These are phyloP conservation scores for Notothenia coriiceps DNA, from an alignment of 2,113 vertebrate species.

Conservation along the genomic window DNA sequence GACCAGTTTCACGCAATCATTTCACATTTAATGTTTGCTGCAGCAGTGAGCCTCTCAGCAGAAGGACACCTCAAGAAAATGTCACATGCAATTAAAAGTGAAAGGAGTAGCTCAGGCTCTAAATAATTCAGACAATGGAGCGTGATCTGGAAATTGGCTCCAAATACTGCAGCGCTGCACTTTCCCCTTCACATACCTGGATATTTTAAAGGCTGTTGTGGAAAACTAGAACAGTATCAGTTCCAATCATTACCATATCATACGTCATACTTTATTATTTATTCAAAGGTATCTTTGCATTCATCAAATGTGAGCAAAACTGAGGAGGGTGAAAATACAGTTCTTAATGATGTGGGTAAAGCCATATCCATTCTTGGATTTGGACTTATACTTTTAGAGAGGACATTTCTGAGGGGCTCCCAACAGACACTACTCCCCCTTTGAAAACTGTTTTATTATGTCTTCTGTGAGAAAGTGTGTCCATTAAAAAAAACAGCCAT, in stretches of 20 bases:
- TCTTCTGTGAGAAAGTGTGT: not conserved
- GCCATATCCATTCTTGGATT: not conserved
- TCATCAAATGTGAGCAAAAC: not conserved
- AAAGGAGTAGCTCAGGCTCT: constrained; percentile 62
- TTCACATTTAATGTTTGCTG: constrained; percentile 75
- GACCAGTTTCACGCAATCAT: constrained; percentile 50
- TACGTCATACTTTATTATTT: constrained; percentile 10
- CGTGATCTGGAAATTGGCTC: constrained; percentile 66
- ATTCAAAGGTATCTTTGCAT: not conserved
- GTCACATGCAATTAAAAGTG: constrained; percentile 82
- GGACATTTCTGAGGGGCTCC: not conserved
- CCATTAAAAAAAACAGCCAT: not conserved
- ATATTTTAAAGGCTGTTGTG: constrained; percentile 3
- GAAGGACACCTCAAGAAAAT: constrained; percentile 77
- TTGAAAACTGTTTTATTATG: not conserved
- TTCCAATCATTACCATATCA: constrained; percentile 11
- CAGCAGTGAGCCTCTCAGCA: constrained; percentile 57
- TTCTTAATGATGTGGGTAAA: not conserved
- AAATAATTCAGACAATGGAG: constrained; percentile 82
- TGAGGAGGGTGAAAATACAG: not conserved
- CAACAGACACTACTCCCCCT: not conserved
- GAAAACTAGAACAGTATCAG: constrained; percentile 5
- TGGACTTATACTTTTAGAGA: not conserved
- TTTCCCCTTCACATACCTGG: constrained; percentile 33
- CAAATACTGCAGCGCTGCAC: constrained; percentile 62